Evolutionary conservation across 2,797 vertebrate genomes (phyloP).

Genomic region (Etheostoma nigrum): DNA sequence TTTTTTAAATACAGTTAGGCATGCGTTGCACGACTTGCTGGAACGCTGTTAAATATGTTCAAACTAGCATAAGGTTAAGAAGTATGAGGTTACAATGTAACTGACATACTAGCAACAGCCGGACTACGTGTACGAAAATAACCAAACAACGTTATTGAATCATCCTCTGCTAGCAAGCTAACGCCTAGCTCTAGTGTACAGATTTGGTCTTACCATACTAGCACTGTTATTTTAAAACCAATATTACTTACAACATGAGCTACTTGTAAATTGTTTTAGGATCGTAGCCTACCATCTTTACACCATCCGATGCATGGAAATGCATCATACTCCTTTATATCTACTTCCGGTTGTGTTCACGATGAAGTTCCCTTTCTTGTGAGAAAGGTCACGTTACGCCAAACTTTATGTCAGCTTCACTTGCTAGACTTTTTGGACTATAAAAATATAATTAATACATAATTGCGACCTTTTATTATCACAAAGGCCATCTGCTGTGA

Average conservation of each 20-base stretch:
- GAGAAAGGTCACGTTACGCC: not conserved
- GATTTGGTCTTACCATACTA: not conserved
- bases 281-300: not conserved
- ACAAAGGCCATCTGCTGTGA: accelerated
- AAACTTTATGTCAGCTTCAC: not conserved
- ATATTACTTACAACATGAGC: slow-evolving; percentile 50
- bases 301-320: not conserved
- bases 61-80: not conserved
- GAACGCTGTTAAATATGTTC: not conserved
- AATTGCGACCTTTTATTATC: accelerated
- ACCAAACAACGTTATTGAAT: no score
- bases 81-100: not conserved
- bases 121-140: not conserved
- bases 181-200: not conserved
- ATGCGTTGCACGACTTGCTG: accelerated
- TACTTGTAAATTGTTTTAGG: not conserved
- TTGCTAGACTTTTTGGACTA: not conserved
- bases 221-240: not conserved
- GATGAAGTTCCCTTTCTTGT: not conserved
- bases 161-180: slow-evolving; percentile 24
- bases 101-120: accelerated
- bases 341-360: slow-evolving; percentile 58
- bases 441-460: accelerated
- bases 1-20: not conserved
- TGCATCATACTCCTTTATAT: not conserved